Conservation (phyloP, 2,888 invertebrate species). For the Stegophylla sp. region DNA sequence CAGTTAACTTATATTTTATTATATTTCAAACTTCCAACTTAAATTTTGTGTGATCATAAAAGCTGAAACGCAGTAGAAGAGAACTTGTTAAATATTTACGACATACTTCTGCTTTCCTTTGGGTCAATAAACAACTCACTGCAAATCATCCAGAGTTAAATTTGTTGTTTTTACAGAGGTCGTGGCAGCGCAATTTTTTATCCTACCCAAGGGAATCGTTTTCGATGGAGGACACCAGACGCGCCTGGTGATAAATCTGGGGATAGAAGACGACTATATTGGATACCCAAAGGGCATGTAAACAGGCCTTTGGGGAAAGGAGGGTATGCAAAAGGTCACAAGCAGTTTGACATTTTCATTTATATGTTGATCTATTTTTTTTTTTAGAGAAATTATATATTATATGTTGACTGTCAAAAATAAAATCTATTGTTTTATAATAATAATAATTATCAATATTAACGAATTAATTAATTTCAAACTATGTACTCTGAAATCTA, state of each 20-base stretch:
- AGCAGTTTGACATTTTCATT: constrained; percentile 43
- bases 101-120: constrained; percentile 20
- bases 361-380: background rate
- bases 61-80: background rate
- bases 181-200: constrained; percentile 25
- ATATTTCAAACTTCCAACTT: no score
- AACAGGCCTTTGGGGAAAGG: constrained; percentile 18
- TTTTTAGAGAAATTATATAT: background rate
- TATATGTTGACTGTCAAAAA: background rate
- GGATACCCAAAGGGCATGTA: constrained; percentile 42
- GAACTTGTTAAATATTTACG: constrained; percentile 4
- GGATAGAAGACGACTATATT: constrained; percentile 1
- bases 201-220: constrained; percentile 27
- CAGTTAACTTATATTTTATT: no score
- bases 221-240: constrained; percentile 23
- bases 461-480: no score
- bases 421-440: background rate
- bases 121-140: constrained; percentile 28
- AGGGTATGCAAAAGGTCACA: constrained; percentile 29
- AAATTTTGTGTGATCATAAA: background rate
- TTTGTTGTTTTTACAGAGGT: constrained; percentile 43
- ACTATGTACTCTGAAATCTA: no score
- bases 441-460: no score
- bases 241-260: constrained; percentile 27
- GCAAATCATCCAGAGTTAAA: constrained; percentile 19